Evolutionary conservation across 2,888 invertebrate species (phyloP).

Genomic region (Aelia acuminata): DNA sequence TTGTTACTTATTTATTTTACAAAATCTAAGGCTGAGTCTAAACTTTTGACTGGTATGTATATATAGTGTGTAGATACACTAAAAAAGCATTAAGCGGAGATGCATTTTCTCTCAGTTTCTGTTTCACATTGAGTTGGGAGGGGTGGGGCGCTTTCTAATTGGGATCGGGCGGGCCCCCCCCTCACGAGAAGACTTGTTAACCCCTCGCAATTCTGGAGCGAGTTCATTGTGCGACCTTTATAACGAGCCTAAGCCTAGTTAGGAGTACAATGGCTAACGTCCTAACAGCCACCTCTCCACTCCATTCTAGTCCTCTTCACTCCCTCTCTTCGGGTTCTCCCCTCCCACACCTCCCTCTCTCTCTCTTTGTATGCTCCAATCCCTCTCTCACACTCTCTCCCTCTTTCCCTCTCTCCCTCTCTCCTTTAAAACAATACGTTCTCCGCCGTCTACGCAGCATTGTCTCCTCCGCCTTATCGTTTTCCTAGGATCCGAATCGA

Average conservation of each 20-base stretch:
- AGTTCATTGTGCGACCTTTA: slow-evolving; percentile 50
- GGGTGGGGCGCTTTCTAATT: background rate
- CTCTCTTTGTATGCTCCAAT: too few species aligned
- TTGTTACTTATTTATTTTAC: too few species aligned
- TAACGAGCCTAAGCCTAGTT: slow-evolving; percentile 55
- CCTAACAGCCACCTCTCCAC: slow-evolving; percentile 23
- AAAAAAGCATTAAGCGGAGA: too few species aligned
- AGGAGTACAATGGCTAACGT: slow-evolving; percentile 1
- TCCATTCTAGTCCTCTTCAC: background rate
- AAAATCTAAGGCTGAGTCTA: too few species aligned
- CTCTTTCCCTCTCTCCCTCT: too few species aligned
- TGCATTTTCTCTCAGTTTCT: background rate
- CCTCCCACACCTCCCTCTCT: slow-evolving; percentile 36
- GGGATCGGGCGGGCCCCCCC: slow-evolving; percentile 34
- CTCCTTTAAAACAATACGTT: slow-evolving; percentile 14
- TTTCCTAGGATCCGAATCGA: background rate
- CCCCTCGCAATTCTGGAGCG: slow-evolving; percentile 18
- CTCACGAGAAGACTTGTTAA: slow-evolving; percentile 55
- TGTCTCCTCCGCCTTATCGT: background rate
- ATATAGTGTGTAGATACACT: too few species aligned
- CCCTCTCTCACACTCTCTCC: slow-evolving; percentile 12
- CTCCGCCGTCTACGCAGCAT: background rate
- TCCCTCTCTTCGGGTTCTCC: background rate
- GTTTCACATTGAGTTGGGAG: background rate
- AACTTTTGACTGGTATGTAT: too few species aligned